A percentile compares a stretch with the other conserved stretches of the same genome.
These are phyloP conservation scores for Poecile montanus DNA, from an alignment of 2,797 vertebrate genomes.

Conservation along the genomic window DNA sequence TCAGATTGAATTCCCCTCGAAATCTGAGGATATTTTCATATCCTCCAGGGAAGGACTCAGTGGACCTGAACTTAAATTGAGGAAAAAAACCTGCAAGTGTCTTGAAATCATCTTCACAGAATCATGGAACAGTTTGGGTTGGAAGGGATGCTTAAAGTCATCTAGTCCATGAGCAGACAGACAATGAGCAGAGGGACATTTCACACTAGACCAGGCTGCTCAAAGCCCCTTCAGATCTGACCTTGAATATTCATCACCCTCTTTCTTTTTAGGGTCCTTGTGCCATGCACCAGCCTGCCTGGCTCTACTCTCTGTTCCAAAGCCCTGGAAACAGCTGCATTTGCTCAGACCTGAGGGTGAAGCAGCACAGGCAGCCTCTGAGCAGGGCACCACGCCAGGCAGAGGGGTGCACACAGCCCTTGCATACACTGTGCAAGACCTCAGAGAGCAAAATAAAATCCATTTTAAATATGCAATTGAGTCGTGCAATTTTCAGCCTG, in stretches of 20 bases:
- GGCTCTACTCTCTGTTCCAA: not conserved
- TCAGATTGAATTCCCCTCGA: not conserved
- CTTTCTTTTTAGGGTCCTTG: not conserved
- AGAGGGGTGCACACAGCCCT: not conserved
- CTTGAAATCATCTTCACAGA: not conserved
- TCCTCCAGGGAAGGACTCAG: not conserved
- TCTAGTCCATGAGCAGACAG: not conserved
- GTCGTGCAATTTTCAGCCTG: not conserved
- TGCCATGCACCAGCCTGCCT: not conserved
- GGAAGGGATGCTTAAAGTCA: not conserved
- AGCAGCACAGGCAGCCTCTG: not conserved
- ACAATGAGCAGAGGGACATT: not conserved
- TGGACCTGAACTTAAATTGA: not conserved
- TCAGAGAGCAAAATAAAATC: not conserved
- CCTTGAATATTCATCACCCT: not conserved
- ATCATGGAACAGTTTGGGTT: not conserved
- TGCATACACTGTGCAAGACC: not conserved
- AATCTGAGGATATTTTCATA: not conserved
- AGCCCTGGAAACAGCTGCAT: not conserved
- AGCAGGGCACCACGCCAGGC: not conserved
- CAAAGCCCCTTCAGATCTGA: not conserved
- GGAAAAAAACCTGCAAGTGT: not conserved
- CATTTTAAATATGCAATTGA: not conserved
- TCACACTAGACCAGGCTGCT: not conserved
- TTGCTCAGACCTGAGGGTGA: not conserved